Evolutionary conservation across 2,113 vertebrate species (phyloP), one percentile per base, ranked within the genome.

Genomic region (Cricetomys ansorgei): DNA sequence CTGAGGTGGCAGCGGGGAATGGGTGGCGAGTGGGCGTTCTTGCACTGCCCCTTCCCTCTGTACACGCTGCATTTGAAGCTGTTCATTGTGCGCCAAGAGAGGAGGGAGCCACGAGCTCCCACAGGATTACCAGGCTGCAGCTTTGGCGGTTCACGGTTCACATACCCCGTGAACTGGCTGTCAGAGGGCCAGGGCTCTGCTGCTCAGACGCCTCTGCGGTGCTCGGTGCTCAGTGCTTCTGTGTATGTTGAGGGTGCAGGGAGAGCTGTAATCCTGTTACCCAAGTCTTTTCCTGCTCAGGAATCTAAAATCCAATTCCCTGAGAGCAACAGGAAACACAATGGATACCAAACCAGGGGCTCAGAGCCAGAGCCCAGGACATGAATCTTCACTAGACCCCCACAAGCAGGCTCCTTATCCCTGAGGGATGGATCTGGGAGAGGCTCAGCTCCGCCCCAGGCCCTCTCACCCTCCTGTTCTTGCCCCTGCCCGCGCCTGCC

Each of bases 221-320:
- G 13, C 62, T 86, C 34, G 21, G 62, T 91, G 34, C 96, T 92
- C 96, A 96, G 94, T 96, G 96, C 88, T 45, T 93, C 48, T 64
- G 64, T 76, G 43, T 6, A 53, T 88, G 43, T 29, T 75, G 96
- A 98, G 97, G 97, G 95, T 97, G 89, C 92, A 98, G 98, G 97
- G 98, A 98, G 96, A 1, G 73, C 88, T 96, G 83, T 98, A 98
- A 98, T 98, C 97, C 97, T 98, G 96, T 98, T 98, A 98, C 98
- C 97, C 97, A 94, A 92, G 94, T 97, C 97, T 98, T 87, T 98
- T 98, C 93, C 92, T 96, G 87, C 88, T 53, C 89, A 81, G 92
- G 96, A 97, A 95, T 97, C 92, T 97, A 97, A 98, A 98, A 98
- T 98, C 97, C 96, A 98, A 96, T 98, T 98, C 97, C 94, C 89